These are phyloP conservation scores for Clarias fuscus DNA, from an alignment of 2,797 vertebrate species.

Conservation along the genomic window DNA sequence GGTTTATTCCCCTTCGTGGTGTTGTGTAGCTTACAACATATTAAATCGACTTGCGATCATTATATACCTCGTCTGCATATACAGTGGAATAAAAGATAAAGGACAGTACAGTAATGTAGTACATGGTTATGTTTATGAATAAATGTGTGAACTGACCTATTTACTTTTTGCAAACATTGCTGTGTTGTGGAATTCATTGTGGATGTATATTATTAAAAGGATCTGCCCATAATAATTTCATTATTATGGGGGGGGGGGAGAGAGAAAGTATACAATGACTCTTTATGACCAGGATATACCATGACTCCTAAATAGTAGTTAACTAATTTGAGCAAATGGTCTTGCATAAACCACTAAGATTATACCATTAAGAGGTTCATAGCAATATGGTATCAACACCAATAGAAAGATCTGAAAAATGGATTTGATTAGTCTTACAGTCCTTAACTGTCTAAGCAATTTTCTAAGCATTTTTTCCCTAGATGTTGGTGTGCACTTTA, in stretches of 20 bases:
- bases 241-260: too few species aligned
- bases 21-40: not conserved
- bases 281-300: too few species aligned
- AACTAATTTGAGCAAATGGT: not conserved
- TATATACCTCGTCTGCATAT: not conserved
- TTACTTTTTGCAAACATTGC: too few species aligned
- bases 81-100: not conserved
- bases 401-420: not conserved
- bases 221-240: too few species aligned
- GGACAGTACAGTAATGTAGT: not conserved
- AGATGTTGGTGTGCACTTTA: constrained; percentile 97
- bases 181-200: too few species aligned
- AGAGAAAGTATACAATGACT: too few species aligned
- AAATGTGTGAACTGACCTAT: not conserved
- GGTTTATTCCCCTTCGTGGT: not conserved
- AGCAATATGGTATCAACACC: not conserved
- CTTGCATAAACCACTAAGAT: not conserved
- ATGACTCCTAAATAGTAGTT: too few species aligned
- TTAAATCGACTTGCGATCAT: not conserved
- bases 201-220: too few species aligned
- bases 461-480: not conserved
- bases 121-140: not conserved
- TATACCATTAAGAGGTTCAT: not conserved
- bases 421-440: not conserved
- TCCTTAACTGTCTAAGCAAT: not conserved